These are phyloP conservation scores for Sitodiplosis mosellana DNA, from an alignment of 1,140 invertebrate genomes.

Conservation along the genomic window DNA sequence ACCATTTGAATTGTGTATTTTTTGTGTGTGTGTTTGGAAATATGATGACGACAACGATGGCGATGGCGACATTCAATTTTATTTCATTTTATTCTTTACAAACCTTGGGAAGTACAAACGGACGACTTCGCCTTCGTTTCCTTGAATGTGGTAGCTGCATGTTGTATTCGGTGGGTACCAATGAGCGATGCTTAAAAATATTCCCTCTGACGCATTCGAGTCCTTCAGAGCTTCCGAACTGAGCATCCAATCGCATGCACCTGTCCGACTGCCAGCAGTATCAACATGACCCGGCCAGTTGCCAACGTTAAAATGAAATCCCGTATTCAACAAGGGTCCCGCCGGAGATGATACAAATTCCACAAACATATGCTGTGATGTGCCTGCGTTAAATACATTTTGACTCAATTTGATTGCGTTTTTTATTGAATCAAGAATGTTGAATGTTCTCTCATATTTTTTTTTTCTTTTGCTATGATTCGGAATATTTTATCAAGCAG, in stretches of 20 bases:
- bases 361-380: slow-evolving; percentile 72
- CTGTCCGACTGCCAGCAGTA: slow-evolving; percentile 62
- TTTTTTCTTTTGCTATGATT: too few relatives aligned
- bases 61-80: too few relatives aligned
- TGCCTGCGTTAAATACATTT: slow-evolving; percentile 28
- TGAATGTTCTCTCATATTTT: neutral
- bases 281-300: slow-evolving; percentile 83
- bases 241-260: slow-evolving; percentile 70
- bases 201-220: slow-evolving; percentile 60
- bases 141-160: slow-evolving; percentile 75
- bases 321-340: slow-evolving; percentile 70
- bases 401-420: too few relatives aligned
- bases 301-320: slow-evolving; percentile 84
- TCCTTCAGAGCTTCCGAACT: slow-evolving; percentile 58
- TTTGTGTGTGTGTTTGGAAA: too few relatives aligned
- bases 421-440: neutral
- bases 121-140: slow-evolving; percentile 63
- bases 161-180: slow-evolving; percentile 84
- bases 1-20: too few relatives aligned
- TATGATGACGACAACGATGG: too few relatives aligned
- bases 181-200: slow-evolving; percentile 75
- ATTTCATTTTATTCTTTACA: too few relatives aligned
- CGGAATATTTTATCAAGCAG: too few relatives aligned
- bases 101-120: slow-evolving; percentile 71
- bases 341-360: slow-evolving; percentile 81